Evolutionary conservation across 1,140 invertebrate species (phyloP), one percentile per base, ranked within the genome.

Genomic region (Parapsyche elsis): DNA sequence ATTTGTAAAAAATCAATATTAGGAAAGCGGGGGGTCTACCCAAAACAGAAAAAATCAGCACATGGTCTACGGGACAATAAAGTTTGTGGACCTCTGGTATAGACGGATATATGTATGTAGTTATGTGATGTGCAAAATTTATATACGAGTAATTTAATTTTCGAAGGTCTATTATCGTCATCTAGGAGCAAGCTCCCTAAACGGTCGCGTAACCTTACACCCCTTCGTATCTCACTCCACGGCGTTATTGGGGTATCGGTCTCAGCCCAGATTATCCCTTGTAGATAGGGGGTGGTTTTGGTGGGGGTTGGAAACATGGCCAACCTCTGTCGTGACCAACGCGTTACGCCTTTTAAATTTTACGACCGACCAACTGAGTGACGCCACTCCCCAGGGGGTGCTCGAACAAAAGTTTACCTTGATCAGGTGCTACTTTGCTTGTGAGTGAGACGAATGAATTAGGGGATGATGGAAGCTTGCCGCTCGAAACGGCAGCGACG

Each of bases 281-380:
- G 30, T 9, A 53, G 49, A 53, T 53, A 53, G 49, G 49, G 10
- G 49, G 16, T 12, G 49, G 12, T 53, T 53, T 53, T 12, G 1
- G 12, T 16, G 19, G 14, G 53, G 21, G 71, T 38, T 5, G 26
- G 26, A 75, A 75, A 75, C 73, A 57, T 46, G 46, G 19, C 1
- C 53, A 38, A 38, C 44, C 59, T 16, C 75, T 64, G 75, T 77
- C 75, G 64, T 67, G 64, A 67, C 57, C 75, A 24, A 64, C 49
- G 26, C 57, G 75, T 77, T 77, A 77, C 75, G 75, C 75, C 75
- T 77, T 77, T 77, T 77, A 77, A 77, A 77, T 77, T 77, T 77
- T 77, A 77, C 75, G 53, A 77, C 30, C 75, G 1, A 38, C 30
- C 49, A 21, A 76, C 38, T 21, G 74, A 76, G 74, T 76, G 74